Conservation (phyloP, 2,113 vertebrate genomes). For the Etheostoma spectabile region DNA sequence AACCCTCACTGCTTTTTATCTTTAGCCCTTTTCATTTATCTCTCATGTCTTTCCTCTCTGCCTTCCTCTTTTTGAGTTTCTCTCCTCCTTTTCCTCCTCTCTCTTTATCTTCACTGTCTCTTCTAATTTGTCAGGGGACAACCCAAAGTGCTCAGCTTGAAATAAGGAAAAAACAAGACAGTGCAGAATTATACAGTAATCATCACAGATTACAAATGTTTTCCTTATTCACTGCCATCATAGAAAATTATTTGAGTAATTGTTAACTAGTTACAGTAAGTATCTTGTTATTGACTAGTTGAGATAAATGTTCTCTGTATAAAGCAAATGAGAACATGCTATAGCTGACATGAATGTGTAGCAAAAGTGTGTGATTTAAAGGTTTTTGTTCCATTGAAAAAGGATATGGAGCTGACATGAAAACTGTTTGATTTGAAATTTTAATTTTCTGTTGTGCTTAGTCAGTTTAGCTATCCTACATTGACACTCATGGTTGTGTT, state of each 20-base stretch:
- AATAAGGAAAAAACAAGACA: slow-evolving; percentile 32
- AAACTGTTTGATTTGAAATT: slow-evolving; percentile 27
- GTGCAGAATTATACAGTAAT: slow-evolving; percentile 24
- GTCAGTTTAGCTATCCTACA: slow-evolving; percentile 23
- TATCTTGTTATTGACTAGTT: not conserved
- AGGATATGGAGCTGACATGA: slow-evolving; percentile 42
- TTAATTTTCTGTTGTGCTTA: slow-evolving; percentile 32
- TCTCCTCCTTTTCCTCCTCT: slow-evolving; percentile 15
- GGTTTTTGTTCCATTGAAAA: slow-evolving; percentile 14
- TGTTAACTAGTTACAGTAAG: slow-evolving; percentile 23
- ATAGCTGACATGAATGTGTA: not conserved
- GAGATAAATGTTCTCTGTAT: slow-evolving; percentile 7
- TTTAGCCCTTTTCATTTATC: slow-evolving; percentile 17
- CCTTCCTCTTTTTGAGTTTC: slow-evolving; percentile 16
- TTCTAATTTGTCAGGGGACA: slow-evolving; percentile 49
- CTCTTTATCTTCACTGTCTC: slow-evolving; percentile 35
- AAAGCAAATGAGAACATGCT: slow-evolving; percentile 1
- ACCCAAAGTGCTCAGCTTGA: slow-evolving; percentile 38
- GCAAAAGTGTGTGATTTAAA: slow-evolving; percentile 1
- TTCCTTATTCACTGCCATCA: slow-evolving; percentile 14
- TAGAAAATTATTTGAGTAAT: slow-evolving; percentile 1
- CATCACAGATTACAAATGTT: slow-evolving; percentile 32
- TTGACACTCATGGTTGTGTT: slow-evolving; percentile 3
- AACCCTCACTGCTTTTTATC: not conserved
- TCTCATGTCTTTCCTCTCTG: not conserved